Conservation (phyloP, 2,888 invertebrate species). For the Julus scanicus region DNA sequence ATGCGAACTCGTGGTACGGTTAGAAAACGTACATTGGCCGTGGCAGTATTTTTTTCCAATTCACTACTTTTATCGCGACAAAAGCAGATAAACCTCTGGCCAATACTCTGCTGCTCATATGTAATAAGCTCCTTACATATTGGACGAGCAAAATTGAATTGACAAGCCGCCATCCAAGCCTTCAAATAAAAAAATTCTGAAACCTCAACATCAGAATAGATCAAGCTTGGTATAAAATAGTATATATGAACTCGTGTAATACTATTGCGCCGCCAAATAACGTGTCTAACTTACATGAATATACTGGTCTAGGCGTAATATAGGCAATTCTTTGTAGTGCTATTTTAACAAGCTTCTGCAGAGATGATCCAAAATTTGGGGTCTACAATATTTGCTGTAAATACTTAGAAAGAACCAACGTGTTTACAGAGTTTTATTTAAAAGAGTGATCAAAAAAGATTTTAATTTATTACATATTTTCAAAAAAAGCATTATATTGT, state of each 20-base stretch:
- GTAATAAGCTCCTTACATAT: slow-evolving; percentile 30
- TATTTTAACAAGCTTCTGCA: too few species aligned
- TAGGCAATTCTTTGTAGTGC: too few species aligned
- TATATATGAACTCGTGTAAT: slow-evolving; percentile 14
- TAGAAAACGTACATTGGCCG: neutral
- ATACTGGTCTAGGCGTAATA: neutral
- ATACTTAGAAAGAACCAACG: too few species aligned
- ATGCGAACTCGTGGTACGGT: neutral
- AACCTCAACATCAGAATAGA: neutral
- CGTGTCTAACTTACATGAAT: neutral
- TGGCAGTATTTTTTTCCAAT: slow-evolving; percentile 31
- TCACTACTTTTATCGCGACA: slow-evolving; percentile 24
- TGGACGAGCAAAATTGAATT: slow-evolving; percentile 30
- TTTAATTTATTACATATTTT: too few species aligned
- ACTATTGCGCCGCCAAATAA: neutral
- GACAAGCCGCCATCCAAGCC: slow-evolving; percentile 18
- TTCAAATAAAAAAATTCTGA: slow-evolving; percentile 5
- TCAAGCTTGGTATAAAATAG: neutral
- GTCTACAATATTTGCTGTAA: too few species aligned
- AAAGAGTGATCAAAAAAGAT: too few species aligned
- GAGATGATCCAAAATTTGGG: too few species aligned
- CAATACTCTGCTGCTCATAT: neutral
- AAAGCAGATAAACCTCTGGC: slow-evolving; percentile 42
- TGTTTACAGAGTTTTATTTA: too few species aligned
- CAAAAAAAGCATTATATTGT: too few species aligned